Evolutionary conservation across 2,888 invertebrate genomes (phyloP).

Genomic region (Stenotaenia linearis): DNA sequence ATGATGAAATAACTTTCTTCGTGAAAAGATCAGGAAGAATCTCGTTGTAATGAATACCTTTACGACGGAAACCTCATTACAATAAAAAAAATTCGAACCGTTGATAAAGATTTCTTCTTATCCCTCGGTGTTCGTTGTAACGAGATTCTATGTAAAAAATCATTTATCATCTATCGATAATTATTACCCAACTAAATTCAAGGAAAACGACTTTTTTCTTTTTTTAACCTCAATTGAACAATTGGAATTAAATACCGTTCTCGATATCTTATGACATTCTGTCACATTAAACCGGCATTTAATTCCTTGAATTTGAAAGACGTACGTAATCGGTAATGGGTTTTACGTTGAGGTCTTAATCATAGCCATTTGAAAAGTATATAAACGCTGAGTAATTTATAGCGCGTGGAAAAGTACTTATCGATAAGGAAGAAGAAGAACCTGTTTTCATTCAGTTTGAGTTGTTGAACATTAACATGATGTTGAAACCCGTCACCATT

Average conservation of each 20-base stretch:
- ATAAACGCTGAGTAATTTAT: background rate
- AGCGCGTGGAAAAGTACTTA: background rate
- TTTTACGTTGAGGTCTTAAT: background rate
- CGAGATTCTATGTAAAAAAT: no score
- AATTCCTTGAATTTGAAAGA: background rate
- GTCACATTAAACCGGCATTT: background rate
- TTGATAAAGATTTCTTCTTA: no score
- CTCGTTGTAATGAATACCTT: no score
- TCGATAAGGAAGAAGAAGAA: background rate
- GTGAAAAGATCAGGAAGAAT: no score
- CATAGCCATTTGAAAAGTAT: no score
- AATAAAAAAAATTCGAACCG: no score
- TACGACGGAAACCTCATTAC: no score
- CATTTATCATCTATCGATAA: background rate
- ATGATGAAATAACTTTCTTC: no score
- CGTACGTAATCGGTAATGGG: background rate
- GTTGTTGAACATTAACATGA: background rate
- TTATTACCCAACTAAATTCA: background rate
- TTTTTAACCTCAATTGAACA: background rate
- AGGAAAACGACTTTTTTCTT: background rate
- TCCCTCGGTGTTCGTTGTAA: no score
- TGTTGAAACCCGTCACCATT: background rate
- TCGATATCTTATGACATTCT: no score
- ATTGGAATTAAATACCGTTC: no score
- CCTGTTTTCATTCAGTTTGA: background rate